These are phyloP conservation scores for Drosophila virilis DNA, from an alignment of 1,140 invertebrate genomes.

Conservation along the genomic window DNA sequence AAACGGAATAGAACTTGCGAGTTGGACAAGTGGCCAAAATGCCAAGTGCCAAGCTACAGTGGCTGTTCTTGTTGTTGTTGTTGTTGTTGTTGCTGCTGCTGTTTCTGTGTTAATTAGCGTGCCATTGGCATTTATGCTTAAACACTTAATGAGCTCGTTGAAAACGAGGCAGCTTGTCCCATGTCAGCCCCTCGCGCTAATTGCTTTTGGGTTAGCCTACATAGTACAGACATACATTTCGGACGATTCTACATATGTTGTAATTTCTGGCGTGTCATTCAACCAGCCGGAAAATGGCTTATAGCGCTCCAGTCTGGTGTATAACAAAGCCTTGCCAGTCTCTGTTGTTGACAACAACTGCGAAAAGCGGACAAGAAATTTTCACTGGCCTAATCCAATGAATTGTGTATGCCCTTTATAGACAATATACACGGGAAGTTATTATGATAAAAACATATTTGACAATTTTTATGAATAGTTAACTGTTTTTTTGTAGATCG, in stretches of 20 bases:
- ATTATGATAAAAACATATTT: background rate
- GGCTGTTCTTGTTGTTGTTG: constrained; percentile 3
- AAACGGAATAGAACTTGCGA: constrained; percentile 29
- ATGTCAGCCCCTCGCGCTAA: constrained; percentile 33
- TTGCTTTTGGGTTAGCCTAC: constrained; percentile 39
- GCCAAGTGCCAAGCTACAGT: constrained; percentile 52
- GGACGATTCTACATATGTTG: background rate
- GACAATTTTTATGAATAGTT: background rate
- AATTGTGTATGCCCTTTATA: background rate
- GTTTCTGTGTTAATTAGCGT: constrained; percentile 70
- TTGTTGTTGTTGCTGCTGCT: constrained; percentile 14
- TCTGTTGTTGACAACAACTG: constrained; percentile 55
- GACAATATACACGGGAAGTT: background rate
- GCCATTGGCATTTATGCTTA: constrained; percentile 80
- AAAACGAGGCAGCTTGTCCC: constrained; percentile 57
- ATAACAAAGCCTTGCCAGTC: constrained; percentile 38
- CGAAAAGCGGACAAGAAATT: background rate
- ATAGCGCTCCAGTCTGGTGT: constrained; percentile 27
- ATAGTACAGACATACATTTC: constrained; percentile 8
- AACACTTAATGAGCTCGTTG: constrained; percentile 78
- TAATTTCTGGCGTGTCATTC: constrained; percentile 66
- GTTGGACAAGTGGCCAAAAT: constrained; percentile 66
- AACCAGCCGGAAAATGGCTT: constrained; percentile 60
- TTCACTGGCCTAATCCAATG: background rate
- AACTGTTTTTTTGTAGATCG: too few relatives aligned